Conservation (phyloP, 2,888 invertebrate genomes). For the Hypsopygia costalis region DNA sequence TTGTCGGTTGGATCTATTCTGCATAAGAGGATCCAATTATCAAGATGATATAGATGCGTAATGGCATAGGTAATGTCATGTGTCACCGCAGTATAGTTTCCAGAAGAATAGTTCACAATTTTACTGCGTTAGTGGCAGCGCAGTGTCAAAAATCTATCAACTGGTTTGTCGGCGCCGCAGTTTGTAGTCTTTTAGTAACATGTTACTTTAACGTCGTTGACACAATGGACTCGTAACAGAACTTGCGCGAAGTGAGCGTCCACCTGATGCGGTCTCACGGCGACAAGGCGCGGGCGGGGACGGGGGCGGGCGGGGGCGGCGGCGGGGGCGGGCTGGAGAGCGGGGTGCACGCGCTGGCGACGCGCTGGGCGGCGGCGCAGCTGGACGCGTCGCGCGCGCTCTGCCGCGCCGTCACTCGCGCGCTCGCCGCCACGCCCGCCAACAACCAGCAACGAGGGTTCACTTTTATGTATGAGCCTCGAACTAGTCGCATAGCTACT, state of each 20-base stretch:
- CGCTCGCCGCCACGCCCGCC: conserved; percentile 84
- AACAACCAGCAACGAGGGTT: conserved; percentile 88
- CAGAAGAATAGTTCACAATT: too few relatives aligned
- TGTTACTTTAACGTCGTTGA: too few relatives aligned
- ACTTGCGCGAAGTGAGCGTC: conserved; percentile 91
- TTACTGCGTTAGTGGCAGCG: too few relatives aligned
- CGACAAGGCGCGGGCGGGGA: conserved; percentile 59
- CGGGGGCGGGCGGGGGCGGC: conserved; percentile 83
- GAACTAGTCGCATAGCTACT: not conserved
- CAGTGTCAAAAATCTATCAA: too few relatives aligned
- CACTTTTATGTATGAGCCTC: conserved; percentile 83
- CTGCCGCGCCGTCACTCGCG: conserved; percentile 86
- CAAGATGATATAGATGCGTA: too few relatives aligned
- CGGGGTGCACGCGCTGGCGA: conserved; percentile 88
- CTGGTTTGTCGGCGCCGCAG: too few relatives aligned
- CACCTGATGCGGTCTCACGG: conserved; percentile 85
- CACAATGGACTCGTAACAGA: conserved; percentile 77
- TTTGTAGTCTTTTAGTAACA: too few relatives aligned
- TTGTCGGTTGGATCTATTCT: too few relatives aligned
- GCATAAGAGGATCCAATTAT: too few relatives aligned
- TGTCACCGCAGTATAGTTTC: too few relatives aligned
- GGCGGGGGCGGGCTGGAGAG: conserved; percentile 45
- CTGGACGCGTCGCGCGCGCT: conserved; percentile 88
- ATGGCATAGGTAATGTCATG: too few relatives aligned
- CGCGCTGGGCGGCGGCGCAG: conserved; percentile 90